These are phyloP conservation scores for Indicator maculatus DNA, from an alignment of 2,113 vertebrate genomes.

Conservation along the genomic window DNA sequence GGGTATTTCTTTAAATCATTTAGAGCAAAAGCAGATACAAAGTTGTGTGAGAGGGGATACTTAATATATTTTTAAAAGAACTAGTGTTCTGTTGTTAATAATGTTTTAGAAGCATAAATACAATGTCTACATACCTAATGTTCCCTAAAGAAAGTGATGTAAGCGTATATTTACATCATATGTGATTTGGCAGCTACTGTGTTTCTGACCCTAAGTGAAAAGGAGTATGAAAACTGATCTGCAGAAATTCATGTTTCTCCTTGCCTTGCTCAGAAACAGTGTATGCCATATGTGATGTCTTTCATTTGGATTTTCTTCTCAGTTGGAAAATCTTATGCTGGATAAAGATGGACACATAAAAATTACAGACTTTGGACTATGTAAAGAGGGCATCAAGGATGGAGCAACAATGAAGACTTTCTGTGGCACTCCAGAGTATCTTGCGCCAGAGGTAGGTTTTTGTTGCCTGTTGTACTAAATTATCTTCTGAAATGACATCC, in stretches of 20 bases:
- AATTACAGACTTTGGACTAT: slow-evolving; percentile 97
- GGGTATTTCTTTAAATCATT: background rate
- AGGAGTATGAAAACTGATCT: background rate
- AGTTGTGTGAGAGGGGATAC: background rate
- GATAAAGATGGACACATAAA: slow-evolving; percentile 98
- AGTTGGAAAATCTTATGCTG: slow-evolving; percentile 98
- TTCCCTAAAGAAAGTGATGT: background rate
- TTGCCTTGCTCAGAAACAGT: background rate
- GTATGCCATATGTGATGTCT: background rate
- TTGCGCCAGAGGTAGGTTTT: slow-evolving; percentile 90
- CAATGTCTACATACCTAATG: background rate
- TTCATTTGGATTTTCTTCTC: slow-evolving; percentile 9
- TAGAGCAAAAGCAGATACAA: background rate
- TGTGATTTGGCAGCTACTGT: background rate
- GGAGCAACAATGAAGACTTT: slow-evolving; percentile 99
- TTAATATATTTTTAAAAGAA: background rate
- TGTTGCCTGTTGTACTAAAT: background rate
- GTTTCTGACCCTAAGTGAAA: background rate
- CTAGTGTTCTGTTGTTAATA: background rate
- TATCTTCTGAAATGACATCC: background rate
- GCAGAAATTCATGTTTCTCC: background rate
- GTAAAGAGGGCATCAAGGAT: slow-evolving; percentile 98
- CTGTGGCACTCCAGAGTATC: slow-evolving; percentile 96
- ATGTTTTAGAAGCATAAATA: background rate
- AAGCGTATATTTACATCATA: background rate